Conservation (phyloP, 2,797 vertebrate species). For the Lindbergichthys nudifrons region DNA sequence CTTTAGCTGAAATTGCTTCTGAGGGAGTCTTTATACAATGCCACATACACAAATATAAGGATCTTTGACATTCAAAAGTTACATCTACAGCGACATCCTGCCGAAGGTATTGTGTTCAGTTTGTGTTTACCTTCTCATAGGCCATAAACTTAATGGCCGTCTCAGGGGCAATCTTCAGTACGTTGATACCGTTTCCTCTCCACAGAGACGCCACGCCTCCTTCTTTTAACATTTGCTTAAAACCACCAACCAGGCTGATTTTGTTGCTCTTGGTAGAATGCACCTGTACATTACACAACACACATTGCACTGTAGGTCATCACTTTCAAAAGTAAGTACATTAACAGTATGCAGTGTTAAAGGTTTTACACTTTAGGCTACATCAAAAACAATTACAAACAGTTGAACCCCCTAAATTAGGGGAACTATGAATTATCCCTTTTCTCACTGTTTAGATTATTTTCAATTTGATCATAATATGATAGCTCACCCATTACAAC, state of each 20-base stretch:
- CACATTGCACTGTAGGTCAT: too few relatives aligned
- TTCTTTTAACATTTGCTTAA: conserved; percentile 94
- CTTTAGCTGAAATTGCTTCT: background rate
- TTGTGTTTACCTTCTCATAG: conserved; percentile 90
- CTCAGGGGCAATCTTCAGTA: conserved; percentile 96
- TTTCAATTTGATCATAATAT: too few relatives aligned
- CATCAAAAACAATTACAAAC: background rate
- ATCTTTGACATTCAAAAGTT: background rate
- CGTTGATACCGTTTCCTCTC: conserved; percentile 95
- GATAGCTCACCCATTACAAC: background rate
- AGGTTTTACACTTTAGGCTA: background rate
- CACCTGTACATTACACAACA: conserved; percentile 82
- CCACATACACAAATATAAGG: background rate
- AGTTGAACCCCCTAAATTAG: background rate
- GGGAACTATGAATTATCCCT: too few relatives aligned
- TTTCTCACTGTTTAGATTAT: background rate
- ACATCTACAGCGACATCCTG: background rate
- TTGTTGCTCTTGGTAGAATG: conserved; percentile 90
- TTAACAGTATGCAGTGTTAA: too few relatives aligned
- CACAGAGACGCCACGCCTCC: conserved; percentile 91
- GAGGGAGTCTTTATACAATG: too few relatives aligned
- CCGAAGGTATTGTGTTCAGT: background rate
- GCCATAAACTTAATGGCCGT: conserved; percentile 96
- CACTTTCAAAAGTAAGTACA: background rate
- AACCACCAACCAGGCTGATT: conserved; percentile 89